Evolutionary conservation across 2,797 vertebrate genomes (phyloP), one percentile per base, ranked within the genome.

Genomic region (Rhinella marina): DNA sequence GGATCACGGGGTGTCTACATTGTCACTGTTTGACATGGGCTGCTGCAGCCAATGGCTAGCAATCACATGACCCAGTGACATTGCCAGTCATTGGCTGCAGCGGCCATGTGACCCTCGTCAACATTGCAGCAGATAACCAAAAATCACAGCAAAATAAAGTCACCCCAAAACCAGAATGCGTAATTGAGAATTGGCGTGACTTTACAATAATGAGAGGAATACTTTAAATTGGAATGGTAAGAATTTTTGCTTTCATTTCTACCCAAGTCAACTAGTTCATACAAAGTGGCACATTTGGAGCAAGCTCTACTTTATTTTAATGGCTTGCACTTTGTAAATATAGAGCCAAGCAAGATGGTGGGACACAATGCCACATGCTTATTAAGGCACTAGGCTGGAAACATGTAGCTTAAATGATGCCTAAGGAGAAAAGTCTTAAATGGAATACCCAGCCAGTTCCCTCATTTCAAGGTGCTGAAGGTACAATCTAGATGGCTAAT

Each of bases 401-500:
- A 78, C 66, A 62, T 59, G 75, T 56, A 79, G 75, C 84, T 52
- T 21, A 50, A 23, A 50, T 78, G 61, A 68, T 32, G 8, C 78
- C 50, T 23, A n/a, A 70, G 48, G 8, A 68, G 76, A 90, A 89
- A 81, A 48, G 86, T 57, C 7, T 86, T 4, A 0, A 72, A 86
- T 48, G 90, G 88, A 90, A 91, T 81, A 21, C 21, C 59, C n/a
- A 90, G 27, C 73, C 11, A 41, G 25, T 50, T 59, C 52, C 25
- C 54, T 81, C 81, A 23, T 91, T 14, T 83, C 84, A 0, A 0
- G 86, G 90, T 25, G 4, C 86, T 0, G 0, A 89, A 84, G 78
- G 90, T 78, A 81, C 66, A 86, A 90, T 88, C 73, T 75, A 91
- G 90, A 85, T 90, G 1, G 90, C 82, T 91, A 90, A 92, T 90